Evolutionary conservation across 1,140 invertebrate species (phyloP).

Genomic region (Platorchestia sp.): DNA sequence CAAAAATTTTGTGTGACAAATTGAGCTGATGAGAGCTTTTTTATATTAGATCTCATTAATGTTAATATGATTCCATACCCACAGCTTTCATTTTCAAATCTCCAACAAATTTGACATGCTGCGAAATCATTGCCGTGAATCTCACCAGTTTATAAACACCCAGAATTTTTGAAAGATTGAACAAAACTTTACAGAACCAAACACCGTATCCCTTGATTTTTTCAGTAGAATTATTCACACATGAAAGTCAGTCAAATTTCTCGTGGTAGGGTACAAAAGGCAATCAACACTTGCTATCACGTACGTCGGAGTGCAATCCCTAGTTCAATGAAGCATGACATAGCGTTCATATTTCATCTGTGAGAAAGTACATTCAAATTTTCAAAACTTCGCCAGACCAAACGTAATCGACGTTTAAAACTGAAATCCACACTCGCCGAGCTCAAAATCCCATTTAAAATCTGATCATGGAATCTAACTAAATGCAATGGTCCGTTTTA

Average conservation of each 20-base stretch:
- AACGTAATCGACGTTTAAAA: not conserved
- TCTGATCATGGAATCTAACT: not conserved
- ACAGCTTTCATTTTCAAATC: too few species aligned
- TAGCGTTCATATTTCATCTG: too few species aligned
- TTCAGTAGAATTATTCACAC: not conserved
- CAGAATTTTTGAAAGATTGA: not conserved
- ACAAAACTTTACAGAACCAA: not conserved
- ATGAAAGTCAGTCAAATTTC: not conserved
- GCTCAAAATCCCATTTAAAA: not conserved
- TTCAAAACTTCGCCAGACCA: not conserved
- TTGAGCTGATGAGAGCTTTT: too few species aligned
- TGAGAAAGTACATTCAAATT: not conserved
- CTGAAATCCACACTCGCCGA: not conserved
- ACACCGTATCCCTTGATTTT: not conserved
- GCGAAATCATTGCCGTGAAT: too few species aligned
- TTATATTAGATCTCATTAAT: too few species aligned
- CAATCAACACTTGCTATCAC: not conserved
- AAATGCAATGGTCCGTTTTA: not conserved
- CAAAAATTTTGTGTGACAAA: too few species aligned
- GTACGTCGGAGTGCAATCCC: not conserved
- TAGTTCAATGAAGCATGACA: not conserved
- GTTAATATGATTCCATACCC: too few species aligned
- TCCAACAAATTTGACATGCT: too few species aligned
- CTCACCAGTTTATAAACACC: not conserved
- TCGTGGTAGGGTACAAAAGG: not conserved